Percentiles rank a stretch among this genome's conserved stretches.
Evolutionary conservation across 2,113 vertebrate species (phyloP).

Genomic region (Canis aureus): DNA sequence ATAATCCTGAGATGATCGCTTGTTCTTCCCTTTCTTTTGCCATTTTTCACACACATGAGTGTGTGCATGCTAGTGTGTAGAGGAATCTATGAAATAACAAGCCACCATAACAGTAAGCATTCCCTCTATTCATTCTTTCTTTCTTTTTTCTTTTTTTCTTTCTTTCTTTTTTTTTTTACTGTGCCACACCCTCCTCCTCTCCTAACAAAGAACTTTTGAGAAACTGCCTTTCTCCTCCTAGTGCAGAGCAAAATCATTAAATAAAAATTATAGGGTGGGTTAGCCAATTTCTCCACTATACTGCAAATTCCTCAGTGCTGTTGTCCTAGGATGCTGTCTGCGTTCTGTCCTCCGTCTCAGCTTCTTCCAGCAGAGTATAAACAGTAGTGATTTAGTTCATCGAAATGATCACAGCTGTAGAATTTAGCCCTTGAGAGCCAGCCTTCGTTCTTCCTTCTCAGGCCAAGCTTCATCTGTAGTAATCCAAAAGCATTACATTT

Average conservation of each 20-base stretch:
- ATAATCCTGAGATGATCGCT: slow-evolving; percentile 63
- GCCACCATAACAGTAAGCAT: slow-evolving; percentile 62
- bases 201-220: slow-evolving; percentile 75
- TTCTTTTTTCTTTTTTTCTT: background rate
- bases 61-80: background rate
- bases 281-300: slow-evolving; percentile 77
- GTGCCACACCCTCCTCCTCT: slow-evolving; percentile 65
- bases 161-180: slow-evolving; percentile 2
- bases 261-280: slow-evolving; percentile 83
- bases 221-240: slow-evolving; percentile 51
- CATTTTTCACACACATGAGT: background rate
- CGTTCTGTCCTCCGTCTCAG: slow-evolving; percentile 47
- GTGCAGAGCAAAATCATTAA: slow-evolving; percentile 74
- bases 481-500: background rate
- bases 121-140: background rate
- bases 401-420: slow-evolving; percentile 75
- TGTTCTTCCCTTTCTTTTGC: slow-evolving; percentile 53
- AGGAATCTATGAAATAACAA: slow-evolving; percentile 64
- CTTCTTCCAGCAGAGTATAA: slow-evolving; percentile 72
- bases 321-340: slow-evolving; percentile 70
- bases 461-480: slow-evolving; percentile 62
- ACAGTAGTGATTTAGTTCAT: slow-evolving; percentile 72
- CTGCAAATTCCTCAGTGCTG: slow-evolving; percentile 78
- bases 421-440: slow-evolving; percentile 80
- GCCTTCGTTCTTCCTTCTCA: slow-evolving; percentile 62